Conservation (phyloP, 1,140 invertebrate genomes). For the Charaxes varanes region DNA sequence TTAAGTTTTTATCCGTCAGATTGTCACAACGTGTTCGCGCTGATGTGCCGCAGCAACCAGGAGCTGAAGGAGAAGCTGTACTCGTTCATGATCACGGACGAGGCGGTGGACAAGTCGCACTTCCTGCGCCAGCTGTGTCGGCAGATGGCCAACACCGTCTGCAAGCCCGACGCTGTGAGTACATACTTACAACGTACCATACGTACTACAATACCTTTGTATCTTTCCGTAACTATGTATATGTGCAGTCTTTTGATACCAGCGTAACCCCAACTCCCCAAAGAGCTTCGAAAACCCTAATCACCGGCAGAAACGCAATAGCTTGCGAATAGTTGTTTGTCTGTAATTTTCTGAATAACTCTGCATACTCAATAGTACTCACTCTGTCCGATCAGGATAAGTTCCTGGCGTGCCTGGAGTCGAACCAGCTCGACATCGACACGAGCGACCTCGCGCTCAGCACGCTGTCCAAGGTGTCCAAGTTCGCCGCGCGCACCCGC, state of each 20-base stretch:
- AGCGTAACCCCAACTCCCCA: too few species aligned
- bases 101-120: conserved; percentile 84
- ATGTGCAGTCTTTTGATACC: too few species aligned
- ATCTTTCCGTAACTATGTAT: too few species aligned
- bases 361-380: too few species aligned
- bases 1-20: conserved; percentile 71
- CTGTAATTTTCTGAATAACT: too few species aligned
- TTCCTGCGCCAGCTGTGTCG: conserved; percentile 89
- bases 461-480: conserved; percentile 90
- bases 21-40: conserved; percentile 91
- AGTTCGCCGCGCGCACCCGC: conserved; percentile 86
- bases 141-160: conserved; percentile 91
- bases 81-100: conserved; percentile 89
- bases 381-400: too few species aligned
- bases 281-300: too few species aligned
- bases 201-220: too few species aligned
- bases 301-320: too few species aligned
- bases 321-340: too few species aligned
- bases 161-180: conserved; percentile 87
- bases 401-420: conserved; percentile 83
- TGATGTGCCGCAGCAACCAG: conserved; percentile 87
- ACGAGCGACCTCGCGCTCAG: conserved; percentile 88
- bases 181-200: conserved; percentile 14
- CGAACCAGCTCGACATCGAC: conserved; percentile 88
- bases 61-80: conserved; percentile 91